These are phyloP conservation scores for Gorsachius magnificus DNA, from an alignment of 2,797 vertebrate species.

Conservation along the genomic window DNA sequence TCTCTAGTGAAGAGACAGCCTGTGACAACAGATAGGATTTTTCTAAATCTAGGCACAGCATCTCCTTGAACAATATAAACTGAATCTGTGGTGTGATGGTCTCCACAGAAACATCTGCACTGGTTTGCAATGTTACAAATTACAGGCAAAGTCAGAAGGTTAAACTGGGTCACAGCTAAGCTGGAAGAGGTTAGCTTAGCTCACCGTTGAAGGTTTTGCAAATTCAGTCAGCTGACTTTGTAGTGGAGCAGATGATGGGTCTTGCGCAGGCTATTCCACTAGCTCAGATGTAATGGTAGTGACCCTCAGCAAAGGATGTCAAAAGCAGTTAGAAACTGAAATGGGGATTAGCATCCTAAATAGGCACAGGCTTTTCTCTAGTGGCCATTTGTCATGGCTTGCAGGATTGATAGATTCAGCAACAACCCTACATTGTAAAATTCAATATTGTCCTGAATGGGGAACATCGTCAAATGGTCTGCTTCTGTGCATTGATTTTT, in stretches of 20 bases:
- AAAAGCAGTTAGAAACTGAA: conserved; percentile 30
- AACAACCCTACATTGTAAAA: background rate
- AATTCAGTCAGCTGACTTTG: background rate
- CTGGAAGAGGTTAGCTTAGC: conserved; percentile 5
- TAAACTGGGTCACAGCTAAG: conserved; percentile 1
- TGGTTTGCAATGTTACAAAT: background rate
- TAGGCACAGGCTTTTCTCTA: background rate
- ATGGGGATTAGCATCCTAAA: conserved; percentile 21
- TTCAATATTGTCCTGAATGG: background rate
- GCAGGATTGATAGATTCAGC: background rate
- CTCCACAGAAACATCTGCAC: background rate
- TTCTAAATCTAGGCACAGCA: background rate
- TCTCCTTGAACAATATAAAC: background rate
- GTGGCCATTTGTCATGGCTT: background rate
- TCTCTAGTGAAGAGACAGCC: background rate
- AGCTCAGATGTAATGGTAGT: background rate
- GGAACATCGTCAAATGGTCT: background rate
- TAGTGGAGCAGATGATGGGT: background rate
- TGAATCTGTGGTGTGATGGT: background rate
- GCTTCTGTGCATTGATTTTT: background rate
- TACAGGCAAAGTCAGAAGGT: background rate
- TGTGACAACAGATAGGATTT: background rate
- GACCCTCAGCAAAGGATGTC: conserved; percentile 15
- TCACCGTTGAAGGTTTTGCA: background rate
- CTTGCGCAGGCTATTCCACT: background rate